Evolutionary conservation across 2,888 invertebrate species (phyloP).

Genomic region (Drosophila pegasa): DNA sequence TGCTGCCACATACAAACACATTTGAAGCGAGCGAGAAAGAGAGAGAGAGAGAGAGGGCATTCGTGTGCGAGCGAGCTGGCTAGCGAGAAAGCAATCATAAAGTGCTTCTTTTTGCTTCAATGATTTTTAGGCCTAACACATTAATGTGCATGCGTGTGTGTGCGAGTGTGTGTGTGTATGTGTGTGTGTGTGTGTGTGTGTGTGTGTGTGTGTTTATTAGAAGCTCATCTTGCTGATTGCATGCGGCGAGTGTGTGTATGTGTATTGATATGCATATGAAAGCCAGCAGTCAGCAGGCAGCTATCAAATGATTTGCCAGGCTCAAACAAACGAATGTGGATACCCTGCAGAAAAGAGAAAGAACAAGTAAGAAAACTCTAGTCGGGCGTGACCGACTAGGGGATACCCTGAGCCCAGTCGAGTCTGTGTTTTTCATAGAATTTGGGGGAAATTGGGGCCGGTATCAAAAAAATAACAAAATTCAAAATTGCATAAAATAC

Average conservation of each 20-base stretch:
- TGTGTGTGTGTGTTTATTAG: constrained; percentile 48
- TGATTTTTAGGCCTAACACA: constrained; percentile 67
- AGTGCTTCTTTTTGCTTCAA: constrained; percentile 74
- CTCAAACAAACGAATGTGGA: not conserved
- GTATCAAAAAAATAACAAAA: too few relatives aligned
- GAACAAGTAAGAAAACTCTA: too few relatives aligned
- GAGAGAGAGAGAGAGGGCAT: not conserved
- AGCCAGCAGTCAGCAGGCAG: constrained; percentile 6
- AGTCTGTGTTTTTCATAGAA: too few relatives aligned
- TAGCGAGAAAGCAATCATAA: constrained; percentile 44
- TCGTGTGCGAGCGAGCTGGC: not conserved
- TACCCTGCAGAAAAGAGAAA: too few relatives aligned
- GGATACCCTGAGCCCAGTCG: too few relatives aligned
- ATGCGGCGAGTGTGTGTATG: not conserved
- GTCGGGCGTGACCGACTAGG: too few relatives aligned
- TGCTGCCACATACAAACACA: constrained; percentile 28
- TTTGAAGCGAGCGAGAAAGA: not conserved
- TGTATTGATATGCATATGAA: constrained; percentile 25
- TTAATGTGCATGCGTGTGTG: constrained; percentile 51
- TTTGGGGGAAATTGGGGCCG: too few relatives aligned
- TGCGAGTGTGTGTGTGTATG: constrained; percentile 16
- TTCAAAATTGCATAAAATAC: too few relatives aligned
- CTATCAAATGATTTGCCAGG: constrained; percentile 4
- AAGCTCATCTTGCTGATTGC: constrained; percentile 54
- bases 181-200: constrained; percentile 19